Conservation (phyloP, 2,888 invertebrate genomes). For the Hermaeophaga mercurialis region DNA sequence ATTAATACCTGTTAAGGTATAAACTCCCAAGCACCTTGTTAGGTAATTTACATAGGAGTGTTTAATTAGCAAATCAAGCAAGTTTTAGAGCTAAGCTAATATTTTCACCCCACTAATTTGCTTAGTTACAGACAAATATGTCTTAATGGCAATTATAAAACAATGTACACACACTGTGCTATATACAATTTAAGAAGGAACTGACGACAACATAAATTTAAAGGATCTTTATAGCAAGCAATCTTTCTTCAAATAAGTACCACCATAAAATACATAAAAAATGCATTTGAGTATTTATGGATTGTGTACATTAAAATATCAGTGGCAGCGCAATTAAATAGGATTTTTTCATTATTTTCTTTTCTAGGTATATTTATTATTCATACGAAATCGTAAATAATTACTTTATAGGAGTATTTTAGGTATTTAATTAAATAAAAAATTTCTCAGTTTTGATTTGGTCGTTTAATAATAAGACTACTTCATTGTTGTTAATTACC, state of each 20-base stretch:
- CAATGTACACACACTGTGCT: slow-evolving; percentile 2
- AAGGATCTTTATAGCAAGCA: slow-evolving; percentile 25
- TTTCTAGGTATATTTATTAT: no score
- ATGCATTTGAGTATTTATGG: slow-evolving; percentile 30
- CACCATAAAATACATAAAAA: slow-evolving; percentile 28
- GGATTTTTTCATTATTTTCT: no score
- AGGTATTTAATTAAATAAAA: no score
- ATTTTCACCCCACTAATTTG: slow-evolving; percentile 12
- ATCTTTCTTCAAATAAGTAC: slow-evolving; percentile 28
- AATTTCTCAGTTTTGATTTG: no score
- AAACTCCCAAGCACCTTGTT: slow-evolving; percentile 11
- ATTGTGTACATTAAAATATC: slow-evolving; percentile 25
- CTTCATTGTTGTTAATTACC: no score
- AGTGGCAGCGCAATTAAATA: no score
- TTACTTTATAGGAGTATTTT: no score
- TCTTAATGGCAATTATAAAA: slow-evolving; percentile 11
- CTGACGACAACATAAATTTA: slow-evolving; percentile 30
- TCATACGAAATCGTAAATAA: no score
- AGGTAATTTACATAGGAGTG: slow-evolving; percentile 19
- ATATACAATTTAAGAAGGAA: slow-evolving; percentile 8
- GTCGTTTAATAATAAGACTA: no score
- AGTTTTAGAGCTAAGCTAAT: slow-evolving; percentile 18
- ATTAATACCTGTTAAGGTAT: slow-evolving; percentile 15
- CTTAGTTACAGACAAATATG: slow-evolving; percentile 4
- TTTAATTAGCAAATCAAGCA: slow-evolving; percentile 26